These are phyloP conservation scores for Tortricodes alternella DNA, from an alignment of 2,888 invertebrate genomes.

Conservation along the genomic window DNA sequence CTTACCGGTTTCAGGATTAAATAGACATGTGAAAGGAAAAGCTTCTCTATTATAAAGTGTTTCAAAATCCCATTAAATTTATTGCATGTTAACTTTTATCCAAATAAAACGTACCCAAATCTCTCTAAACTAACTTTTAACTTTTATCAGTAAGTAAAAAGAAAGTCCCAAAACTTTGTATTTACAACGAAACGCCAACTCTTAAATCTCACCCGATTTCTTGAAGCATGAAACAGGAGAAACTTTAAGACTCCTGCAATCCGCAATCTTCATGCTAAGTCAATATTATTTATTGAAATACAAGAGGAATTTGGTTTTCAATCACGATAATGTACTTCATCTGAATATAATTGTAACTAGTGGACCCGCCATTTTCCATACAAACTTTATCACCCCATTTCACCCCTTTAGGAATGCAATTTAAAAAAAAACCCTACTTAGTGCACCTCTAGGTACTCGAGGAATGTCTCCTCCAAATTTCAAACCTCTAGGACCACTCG, in stretches of 20 bases:
- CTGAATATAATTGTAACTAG: too few relatives aligned
- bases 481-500: too few relatives aligned
- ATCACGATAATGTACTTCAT: background rate
- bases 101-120: constrained; percentile 19
- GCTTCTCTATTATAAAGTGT: background rate
- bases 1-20: too few relatives aligned
- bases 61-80: background rate
- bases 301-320: background rate
- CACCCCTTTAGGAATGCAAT: too few relatives aligned
- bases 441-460: too few relatives aligned
- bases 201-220: constrained; percentile 19
- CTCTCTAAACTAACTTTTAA: constrained; percentile 27
- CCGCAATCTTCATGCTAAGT: background rate
- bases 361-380: too few relatives aligned
- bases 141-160: constrained; percentile 25
- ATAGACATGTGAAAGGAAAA: background rate
- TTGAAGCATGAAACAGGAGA: constrained; percentile 17
- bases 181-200: constrained; percentile 17
- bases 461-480: too few relatives aligned
- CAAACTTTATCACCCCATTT: too few relatives aligned
- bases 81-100: background rate
- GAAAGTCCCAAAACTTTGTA: constrained; percentile 26
- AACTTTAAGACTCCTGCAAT: constrained; percentile 10
- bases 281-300: constrained; percentile 1
- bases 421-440: too few relatives aligned